A percentile compares a stretch with the other conserved stretches of the same genome.
Evolutionary conservation across 2,888 invertebrate species (phyloP).

Genomic region (Dicyrtoma fusca): DNA sequence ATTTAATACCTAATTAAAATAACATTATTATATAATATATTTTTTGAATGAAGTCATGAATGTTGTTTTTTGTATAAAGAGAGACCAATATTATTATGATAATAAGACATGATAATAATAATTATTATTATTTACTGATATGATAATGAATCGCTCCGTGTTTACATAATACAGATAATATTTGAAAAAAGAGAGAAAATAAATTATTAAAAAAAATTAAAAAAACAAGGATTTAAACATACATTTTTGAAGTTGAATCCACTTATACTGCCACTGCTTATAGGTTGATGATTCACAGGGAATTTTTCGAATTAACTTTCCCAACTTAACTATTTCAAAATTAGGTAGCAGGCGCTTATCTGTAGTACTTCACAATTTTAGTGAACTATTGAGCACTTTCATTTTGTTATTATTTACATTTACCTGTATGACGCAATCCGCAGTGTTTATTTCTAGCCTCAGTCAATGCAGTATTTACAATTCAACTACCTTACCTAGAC

Average conservation of each 20-base stretch:
- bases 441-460: not conserved
- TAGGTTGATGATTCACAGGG: too few relatives aligned
- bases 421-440: too few relatives aligned
- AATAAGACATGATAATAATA: slow-evolving; percentile 14
- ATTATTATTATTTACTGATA: slow-evolving; percentile 17
- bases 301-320: too few relatives aligned
- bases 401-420: too few relatives aligned
- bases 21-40: slow-evolving; percentile 30
- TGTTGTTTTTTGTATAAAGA: slow-evolving; percentile 31
- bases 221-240: too few relatives aligned
- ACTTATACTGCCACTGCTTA: too few relatives aligned
- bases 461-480: slow-evolving; percentile 1
- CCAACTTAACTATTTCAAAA: too few relatives aligned
- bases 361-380: too few relatives aligned
- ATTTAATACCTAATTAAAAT: slow-evolving; percentile 1
- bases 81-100: slow-evolving; percentile 14
- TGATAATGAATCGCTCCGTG: slow-evolving; percentile 22
- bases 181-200: slow-evolving; percentile 26
- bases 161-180: slow-evolving; percentile 3
- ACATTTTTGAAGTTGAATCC: not conserved
- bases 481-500: too few relatives aligned
- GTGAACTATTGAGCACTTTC: not conserved
- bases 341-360: too few relatives aligned
- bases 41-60: slow-evolving; percentile 36
- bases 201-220: slow-evolving; percentile 23